Evolutionary conservation across 2,113 vertebrate species (phyloP).

Genomic region (Euleptes europaea): DNA sequence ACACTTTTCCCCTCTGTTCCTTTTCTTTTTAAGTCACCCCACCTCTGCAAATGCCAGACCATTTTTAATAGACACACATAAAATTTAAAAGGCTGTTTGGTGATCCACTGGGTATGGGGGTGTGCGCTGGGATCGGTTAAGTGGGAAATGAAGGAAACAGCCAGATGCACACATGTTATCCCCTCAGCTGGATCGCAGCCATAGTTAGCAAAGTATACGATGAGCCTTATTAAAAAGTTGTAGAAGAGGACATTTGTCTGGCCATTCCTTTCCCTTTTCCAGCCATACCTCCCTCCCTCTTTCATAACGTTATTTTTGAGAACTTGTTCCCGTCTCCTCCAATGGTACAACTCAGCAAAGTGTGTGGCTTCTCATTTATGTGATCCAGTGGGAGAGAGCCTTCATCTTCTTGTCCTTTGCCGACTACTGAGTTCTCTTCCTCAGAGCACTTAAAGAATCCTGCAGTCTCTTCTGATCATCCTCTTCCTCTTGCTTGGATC

Average conservation of each 20-base stretch:
- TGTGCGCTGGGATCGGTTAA: not conserved
- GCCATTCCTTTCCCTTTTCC: not conserved
- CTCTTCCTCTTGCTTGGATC: not conserved
- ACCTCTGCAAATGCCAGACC: constrained; percentile 10
- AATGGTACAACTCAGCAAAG: not conserved
- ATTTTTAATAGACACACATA: constrained; percentile 15
- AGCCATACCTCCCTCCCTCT: not conserved
- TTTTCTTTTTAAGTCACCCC: not conserved
- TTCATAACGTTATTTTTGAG: not conserved
- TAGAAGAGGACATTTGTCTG: not conserved
- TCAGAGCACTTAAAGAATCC: not conserved
- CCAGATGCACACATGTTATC: not conserved
- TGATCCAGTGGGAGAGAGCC: not conserved
- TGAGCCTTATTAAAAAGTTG: not conserved
- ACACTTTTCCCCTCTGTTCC: not conserved
- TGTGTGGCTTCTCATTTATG: not conserved
- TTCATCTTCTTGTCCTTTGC: not conserved
- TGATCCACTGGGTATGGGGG: constrained; percentile 5
- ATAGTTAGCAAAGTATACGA: not conserved
- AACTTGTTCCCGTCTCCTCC: not conserved
- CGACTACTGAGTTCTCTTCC: not conserved
- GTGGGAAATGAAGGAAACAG: not conserved
- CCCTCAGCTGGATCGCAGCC: not conserved
- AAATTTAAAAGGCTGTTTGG: constrained; percentile 23
- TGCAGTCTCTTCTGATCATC: not conserved